Percentiles rank a stretch among this genome's conserved stretches.
Evolutionary conservation across 2,888 invertebrate species (phyloP).

Genomic region (Ditylenchus weischeri): DNA sequence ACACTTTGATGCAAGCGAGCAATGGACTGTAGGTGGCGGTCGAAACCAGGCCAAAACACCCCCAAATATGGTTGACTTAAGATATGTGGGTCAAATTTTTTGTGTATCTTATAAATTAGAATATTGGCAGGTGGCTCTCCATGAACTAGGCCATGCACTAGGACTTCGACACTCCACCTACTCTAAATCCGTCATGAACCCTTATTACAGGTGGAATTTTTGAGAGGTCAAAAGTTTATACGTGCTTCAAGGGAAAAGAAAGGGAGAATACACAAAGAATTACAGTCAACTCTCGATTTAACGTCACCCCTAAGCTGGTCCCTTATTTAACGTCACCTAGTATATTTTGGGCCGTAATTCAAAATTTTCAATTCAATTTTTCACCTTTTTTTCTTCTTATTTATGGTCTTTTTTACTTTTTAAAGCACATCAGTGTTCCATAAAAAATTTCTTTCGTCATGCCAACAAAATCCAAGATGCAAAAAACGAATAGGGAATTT

Average conservation of each 20-base stretch:
- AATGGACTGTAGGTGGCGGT: conserved; percentile 10
- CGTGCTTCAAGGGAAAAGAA: background rate
- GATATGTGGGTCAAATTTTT: conserved; percentile 28
- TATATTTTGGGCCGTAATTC: too few relatives aligned
- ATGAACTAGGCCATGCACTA: conserved; percentile 44
- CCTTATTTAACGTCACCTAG: too few relatives aligned
- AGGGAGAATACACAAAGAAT: too few relatives aligned
- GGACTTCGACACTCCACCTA: conserved; percentile 50
- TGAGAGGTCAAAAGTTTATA: background rate
- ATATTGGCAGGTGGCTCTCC: conserved; percentile 11
- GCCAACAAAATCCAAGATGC: too few relatives aligned
- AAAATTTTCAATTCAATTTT: too few relatives aligned
- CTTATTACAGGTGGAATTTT: conserved; percentile 44
- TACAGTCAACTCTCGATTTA: too few relatives aligned
- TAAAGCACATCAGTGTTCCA: too few relatives aligned
- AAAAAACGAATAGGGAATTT: too few relatives aligned
- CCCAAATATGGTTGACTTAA: conserved; percentile 26
- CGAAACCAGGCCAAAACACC: background rate
- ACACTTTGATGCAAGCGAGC: conserved; percentile 37
- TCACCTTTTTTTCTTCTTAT: too few relatives aligned
- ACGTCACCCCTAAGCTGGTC: too few relatives aligned
- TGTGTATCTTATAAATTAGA: conserved; percentile 10
- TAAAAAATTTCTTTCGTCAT: too few relatives aligned
- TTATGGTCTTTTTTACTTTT: too few relatives aligned
- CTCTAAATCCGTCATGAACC: conserved; percentile 51